phyloP scores from a whole-genome alignment of 2,888 invertebrate genomes.

The Microplitis deprimator region DNA sequence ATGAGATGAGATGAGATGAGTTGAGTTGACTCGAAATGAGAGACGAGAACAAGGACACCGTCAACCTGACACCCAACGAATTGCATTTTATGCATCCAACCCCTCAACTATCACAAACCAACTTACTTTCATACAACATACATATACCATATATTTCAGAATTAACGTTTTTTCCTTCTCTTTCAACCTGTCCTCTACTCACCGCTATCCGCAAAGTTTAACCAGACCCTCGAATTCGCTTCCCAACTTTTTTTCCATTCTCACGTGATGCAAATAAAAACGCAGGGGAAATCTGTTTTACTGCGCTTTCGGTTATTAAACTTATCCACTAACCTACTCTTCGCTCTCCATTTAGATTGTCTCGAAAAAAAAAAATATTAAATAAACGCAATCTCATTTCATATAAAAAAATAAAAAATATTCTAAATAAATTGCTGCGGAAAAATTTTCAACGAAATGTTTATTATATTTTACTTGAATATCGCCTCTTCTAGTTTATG shows the following conservation, averaged over 20 bases:
- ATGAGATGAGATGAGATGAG: conserved; percentile 38
- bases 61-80: conserved; percentile 57
- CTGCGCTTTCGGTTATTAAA: conserved; percentile 26
- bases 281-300: conserved; percentile 34
- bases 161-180: conserved; percentile 19
- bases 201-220: conserved; percentile 27
- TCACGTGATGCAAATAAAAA: conserved; percentile 16
- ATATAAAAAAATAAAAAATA: neutral
- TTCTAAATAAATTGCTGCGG: neutral
- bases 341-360: neutral
- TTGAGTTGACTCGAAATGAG: too few relatives aligned
- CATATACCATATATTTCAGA: too few relatives aligned
- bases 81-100: conserved; percentile 61
- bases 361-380: neutral
- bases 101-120: conserved; percentile 43
- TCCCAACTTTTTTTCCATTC: conserved; percentile 11
- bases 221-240: conserved; percentile 3
- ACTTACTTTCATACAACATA: conserved; percentile 21
- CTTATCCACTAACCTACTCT: neutral
- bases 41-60: conserved; percentile 40
- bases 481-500: conserved; percentile 22
- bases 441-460: neutral
- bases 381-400: too few relatives aligned
- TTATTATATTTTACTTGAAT: neutral
- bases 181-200: conserved; percentile 5